Base-by-base conservation (phyloP, 2,888 invertebrate genomes). In the Ecdyonurus torrentis region DNA sequence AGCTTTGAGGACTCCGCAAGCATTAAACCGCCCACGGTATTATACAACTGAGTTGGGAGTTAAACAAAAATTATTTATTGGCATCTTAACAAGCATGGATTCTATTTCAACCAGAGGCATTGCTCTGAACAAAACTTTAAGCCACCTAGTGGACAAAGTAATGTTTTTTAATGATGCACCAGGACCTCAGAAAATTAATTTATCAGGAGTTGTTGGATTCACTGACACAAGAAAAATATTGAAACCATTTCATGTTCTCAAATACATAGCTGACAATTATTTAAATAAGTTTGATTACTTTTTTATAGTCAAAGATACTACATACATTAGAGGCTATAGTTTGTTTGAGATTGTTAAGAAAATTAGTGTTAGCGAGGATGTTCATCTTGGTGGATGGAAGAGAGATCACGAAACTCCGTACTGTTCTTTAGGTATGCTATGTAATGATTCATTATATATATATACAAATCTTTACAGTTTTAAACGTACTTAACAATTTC, bases 41-140 rank as follows among this genome's bases (percentile, higher is more conserved):
- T 95, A 93, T 72, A 92, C 91, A 60, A 93, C 96, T 0, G 98
- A 98, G 74, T 81, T 98, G 63, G 96, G 94, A 20, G 95, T 97
- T 69, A 81, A 89, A 65, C 91, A 91, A 67, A 91, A 91, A 71
- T 74, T 96, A 18, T 89, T 96, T 71, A 84, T 93, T 37, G 93
- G 89, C 20, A 86, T 95, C 52, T 78, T 96, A 70, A 90, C 89
- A 20, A 84, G 85, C 1, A 84, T 85, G 69, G 83, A 84, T 61
- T 87, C 81, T 71, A 83, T 86, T 22, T 83, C 86, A 64, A 83
- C 81, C 52, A 80, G 87, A 67, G 89, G 89, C 0, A 78, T 86
- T 50, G 91, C 93, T 18, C 77, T 94, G n/a, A 97, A 97, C 76
- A 85, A 83, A 70, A 95, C 96, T 0, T 77, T 90, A n/a, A 84